phyloP scores from a whole-genome alignment of 2,113 vertebrate genomes.

The Phrynosoma blainvillii region DNA sequence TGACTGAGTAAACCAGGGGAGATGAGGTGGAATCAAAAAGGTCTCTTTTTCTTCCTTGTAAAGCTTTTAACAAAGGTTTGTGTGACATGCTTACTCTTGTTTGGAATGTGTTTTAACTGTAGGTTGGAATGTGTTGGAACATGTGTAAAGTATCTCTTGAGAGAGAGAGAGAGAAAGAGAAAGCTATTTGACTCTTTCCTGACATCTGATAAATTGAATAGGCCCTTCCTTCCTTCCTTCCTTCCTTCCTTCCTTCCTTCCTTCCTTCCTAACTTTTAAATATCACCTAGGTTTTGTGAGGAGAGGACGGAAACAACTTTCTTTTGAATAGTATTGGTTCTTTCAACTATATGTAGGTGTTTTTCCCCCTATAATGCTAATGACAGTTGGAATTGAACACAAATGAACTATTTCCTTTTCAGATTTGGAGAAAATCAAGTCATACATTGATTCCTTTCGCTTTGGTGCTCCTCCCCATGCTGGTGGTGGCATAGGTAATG shows the following conservation, averaged over 20 bases:
- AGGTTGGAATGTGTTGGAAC: no score
- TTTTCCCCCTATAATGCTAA: neutral
- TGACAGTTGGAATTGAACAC: slow-evolving; percentile 1
- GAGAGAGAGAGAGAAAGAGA: no score
- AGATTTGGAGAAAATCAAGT: slow-evolving; percentile 99
- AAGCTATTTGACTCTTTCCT: neutral
- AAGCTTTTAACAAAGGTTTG: no score
- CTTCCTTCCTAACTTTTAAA: no score
- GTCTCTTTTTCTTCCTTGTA: no score
- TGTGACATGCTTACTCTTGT: no score
- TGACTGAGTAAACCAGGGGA: no score
- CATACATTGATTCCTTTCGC: slow-evolving; percentile 97
- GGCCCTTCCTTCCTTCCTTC: no score
- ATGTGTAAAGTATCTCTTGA: neutral
- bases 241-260: no score
- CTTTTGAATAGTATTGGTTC: neutral
- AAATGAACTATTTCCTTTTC: slow-evolving; percentile 50
- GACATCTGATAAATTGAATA: neutral
- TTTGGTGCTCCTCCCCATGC: slow-evolving; percentile 96
- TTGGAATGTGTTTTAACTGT: no score
- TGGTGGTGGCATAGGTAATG: slow-evolving; percentile 95
- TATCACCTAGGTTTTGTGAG: neutral
- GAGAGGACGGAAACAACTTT: neutral
- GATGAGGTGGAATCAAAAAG: no score
- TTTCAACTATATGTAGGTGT: neutral